Evolutionary conservation across 1,140 invertebrate species (phyloP).

Genomic region (Hydropsyche tenuis): DNA sequence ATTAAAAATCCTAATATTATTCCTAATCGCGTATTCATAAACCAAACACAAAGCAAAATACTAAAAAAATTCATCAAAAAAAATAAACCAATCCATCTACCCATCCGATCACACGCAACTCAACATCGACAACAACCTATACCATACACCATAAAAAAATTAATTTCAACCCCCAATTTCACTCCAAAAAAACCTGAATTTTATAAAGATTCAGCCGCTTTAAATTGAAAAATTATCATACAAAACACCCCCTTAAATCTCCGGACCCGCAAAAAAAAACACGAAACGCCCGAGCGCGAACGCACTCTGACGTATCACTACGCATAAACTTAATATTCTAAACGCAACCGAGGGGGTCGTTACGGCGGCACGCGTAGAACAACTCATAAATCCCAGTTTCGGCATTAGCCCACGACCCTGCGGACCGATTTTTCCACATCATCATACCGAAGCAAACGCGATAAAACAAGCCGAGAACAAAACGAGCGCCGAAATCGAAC

Average conservation of each 20-base stretch:
- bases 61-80: no score
- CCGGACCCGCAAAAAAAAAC: no score
- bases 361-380: conserved; percentile 22
- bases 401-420: conserved; percentile 1
- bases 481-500: no score
- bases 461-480: no score
- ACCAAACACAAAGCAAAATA: no score
- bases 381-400: conserved; percentile 31
- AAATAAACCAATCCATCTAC: not conserved
- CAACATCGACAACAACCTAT: not conserved
- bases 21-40: no score
- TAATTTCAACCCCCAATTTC: not conserved
- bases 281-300: not conserved
- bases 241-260: no score
- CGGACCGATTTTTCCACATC: no score
- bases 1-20: no score
- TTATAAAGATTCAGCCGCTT: not conserved
- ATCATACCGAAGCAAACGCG: no score
- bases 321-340: conserved; percentile 33
- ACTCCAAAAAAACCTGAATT: no score
- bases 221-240: no score
- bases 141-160: not conserved
- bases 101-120: not conserved
- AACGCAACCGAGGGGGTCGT: conserved; percentile 31
- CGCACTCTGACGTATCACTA: not conserved